Percentiles rank a stretch among this genome's conserved stretches.
These are phyloP conservation scores for Alca torda DNA, from an alignment of 2,797 vertebrate species.

Conservation along the genomic window DNA sequence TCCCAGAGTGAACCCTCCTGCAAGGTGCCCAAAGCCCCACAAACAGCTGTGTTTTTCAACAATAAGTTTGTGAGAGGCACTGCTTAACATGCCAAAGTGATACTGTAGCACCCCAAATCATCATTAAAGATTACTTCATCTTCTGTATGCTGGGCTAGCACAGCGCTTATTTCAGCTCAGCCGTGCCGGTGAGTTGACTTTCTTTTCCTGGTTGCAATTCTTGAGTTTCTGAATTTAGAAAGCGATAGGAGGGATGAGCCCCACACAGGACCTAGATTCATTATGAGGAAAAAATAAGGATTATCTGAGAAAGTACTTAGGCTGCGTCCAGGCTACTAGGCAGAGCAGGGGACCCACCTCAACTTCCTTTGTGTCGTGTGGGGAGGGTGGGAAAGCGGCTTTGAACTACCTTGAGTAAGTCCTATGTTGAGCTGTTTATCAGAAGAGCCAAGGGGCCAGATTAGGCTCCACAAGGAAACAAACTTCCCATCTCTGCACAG, in stretches of 20 bases:
- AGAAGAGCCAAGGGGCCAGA: neutral
- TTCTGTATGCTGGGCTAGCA: neutral
- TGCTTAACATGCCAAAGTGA: neutral
- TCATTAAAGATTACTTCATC: neutral
- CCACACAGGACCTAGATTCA: neutral
- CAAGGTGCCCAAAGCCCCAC: neutral
- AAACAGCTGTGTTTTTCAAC: neutral
- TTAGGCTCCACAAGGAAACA: neutral
- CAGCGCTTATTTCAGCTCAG: neutral
- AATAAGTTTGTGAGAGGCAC: neutral
- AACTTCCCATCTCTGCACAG: neutral
- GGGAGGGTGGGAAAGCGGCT: neutral
- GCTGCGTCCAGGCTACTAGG: neutral
- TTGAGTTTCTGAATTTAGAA: neutral
- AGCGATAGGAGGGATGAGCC: neutral
- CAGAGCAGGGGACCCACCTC: neutral
- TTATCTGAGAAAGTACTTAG: neutral
- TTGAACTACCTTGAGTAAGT: neutral
- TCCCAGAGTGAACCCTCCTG: neutral
- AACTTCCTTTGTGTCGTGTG: neutral
- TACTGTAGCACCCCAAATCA: neutral
- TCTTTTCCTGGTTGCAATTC: neutral
- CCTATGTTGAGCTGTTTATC: neutral
- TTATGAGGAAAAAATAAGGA: neutral
- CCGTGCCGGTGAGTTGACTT: neutral